phyloP scores from a whole-genome alignment of 1,140 invertebrate genomes.

The Atta colombica region DNA sequence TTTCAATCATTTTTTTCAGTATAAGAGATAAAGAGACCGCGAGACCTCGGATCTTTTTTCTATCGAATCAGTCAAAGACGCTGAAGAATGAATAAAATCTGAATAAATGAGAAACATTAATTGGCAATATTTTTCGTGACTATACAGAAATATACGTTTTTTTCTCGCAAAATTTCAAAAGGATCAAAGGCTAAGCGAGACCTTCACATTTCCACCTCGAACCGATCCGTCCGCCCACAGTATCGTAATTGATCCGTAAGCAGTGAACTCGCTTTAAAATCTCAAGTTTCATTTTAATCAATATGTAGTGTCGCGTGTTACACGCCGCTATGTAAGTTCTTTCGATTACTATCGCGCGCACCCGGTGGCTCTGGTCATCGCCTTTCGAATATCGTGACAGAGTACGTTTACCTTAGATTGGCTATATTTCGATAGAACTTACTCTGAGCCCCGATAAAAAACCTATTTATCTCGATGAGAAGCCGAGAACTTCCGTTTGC shows the following conservation, averaged over 20 bases:
- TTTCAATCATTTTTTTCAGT: no score
- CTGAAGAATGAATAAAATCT: no score
- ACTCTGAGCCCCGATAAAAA: not conserved
- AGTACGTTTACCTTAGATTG: conserved; percentile 36
- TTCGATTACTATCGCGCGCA: conserved; percentile 53
- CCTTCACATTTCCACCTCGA: not conserved
- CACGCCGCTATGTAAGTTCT: conserved; percentile 61
- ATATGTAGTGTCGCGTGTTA: conserved; percentile 69
- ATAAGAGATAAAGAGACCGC: not conserved
- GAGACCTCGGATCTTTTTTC: not conserved
- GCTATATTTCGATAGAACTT: not conserved
- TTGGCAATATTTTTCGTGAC: not conserved
- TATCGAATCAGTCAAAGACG: not conserved
- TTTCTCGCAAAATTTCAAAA: not conserved
- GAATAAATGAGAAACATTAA: not conserved
- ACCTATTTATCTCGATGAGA: not conserved
- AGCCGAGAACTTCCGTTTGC: not conserved
- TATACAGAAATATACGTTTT: not conserved
- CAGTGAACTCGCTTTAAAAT: conserved; percentile 34
- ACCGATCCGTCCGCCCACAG: not conserved
- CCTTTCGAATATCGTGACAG: not conserved
- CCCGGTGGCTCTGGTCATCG: not conserved
- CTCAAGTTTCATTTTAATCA: conserved; percentile 68
- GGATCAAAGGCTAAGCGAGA: not conserved
- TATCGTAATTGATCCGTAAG: conserved; percentile 27